Conservation (phyloP, 2,113 vertebrate genomes). For the Myocastor coypus region DNA sequence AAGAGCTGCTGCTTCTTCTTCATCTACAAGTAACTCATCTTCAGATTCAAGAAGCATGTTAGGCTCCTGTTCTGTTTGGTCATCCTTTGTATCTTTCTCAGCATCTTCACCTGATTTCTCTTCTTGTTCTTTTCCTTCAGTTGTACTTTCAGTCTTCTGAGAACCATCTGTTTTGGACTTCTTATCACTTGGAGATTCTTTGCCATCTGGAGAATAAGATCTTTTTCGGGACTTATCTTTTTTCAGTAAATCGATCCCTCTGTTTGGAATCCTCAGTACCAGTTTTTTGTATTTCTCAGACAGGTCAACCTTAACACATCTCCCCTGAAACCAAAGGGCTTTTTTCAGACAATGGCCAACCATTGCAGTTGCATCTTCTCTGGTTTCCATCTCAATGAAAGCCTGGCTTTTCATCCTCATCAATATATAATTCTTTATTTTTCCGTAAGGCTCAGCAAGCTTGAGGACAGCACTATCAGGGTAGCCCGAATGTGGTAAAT, state of each 20-base stretch:
- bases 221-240: slow-evolving; percentile 91
- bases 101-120: slow-evolving; percentile 86
- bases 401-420: slow-evolving; percentile 94
- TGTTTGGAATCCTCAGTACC: slow-evolving; percentile 92
- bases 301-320: slow-evolving; percentile 93
- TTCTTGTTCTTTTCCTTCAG: slow-evolving; percentile 87
- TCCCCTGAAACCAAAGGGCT: slow-evolving; percentile 92
- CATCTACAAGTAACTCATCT: slow-evolving; percentile 89
- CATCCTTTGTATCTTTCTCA: slow-evolving; percentile 85
- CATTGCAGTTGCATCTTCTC: slow-evolving; percentile 94
- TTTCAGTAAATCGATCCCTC: slow-evolving; percentile 89
- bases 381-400: slow-evolving; percentile 96
- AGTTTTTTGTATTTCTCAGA: slow-evolving; percentile 97
- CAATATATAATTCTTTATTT: slow-evolving; percentile 93
- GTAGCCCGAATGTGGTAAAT: slow-evolving; percentile 92
- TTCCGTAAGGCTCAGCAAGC: slow-evolving; percentile 93
- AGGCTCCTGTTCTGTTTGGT: slow-evolving; percentile 87
- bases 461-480: slow-evolving; percentile 91
- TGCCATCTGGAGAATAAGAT: slow-evolving; percentile 89
- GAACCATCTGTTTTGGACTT: slow-evolving; percentile 87
- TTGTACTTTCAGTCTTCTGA: slow-evolving; percentile 85
- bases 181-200: slow-evolving; percentile 88
- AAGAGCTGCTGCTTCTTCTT: slow-evolving; percentile 89
- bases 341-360: slow-evolving; percentile 91
- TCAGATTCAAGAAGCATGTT: slow-evolving; percentile 88